Conservation (phyloP, 1,140 invertebrate species). For the Drosophila pachea region DNA sequence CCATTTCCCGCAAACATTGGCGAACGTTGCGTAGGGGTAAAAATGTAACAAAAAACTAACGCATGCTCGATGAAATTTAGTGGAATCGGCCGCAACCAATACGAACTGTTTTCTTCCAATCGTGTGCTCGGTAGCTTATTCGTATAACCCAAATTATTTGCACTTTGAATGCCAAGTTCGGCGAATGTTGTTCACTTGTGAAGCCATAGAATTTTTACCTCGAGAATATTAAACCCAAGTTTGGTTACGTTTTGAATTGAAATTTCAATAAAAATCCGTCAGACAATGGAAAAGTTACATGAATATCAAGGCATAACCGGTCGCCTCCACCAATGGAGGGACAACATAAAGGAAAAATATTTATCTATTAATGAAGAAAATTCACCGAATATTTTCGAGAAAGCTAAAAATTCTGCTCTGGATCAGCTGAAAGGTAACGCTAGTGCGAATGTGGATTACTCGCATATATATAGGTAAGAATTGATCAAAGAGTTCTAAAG, state of each 20-base stretch:
- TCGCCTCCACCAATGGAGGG: slow-evolving; percentile 84
- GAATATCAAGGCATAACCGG: slow-evolving; percentile 88
- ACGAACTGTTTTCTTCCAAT: slow-evolving; percentile 32
- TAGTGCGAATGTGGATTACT: slow-evolving; percentile 82
- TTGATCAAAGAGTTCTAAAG: background rate
- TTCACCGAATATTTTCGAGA: slow-evolving; percentile 79
- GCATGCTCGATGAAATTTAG: slow-evolving; percentile 51
- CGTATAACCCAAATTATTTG: slow-evolving; percentile 23
- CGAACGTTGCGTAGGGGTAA: background rate
- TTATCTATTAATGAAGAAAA: slow-evolving; percentile 81
- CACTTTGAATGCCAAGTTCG: slow-evolving; percentile 33
- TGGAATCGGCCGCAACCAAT: slow-evolving; percentile 29
- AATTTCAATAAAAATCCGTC: slow-evolving; percentile 2
- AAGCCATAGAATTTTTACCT: slow-evolving; percentile 38
- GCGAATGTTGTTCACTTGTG: slow-evolving; percentile 17
- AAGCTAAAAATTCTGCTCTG: slow-evolving; percentile 55
- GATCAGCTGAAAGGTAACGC: slow-evolving; percentile 69
- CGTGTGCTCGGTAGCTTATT: background rate
- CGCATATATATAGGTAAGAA: slow-evolving; percentile 87
- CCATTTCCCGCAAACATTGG: background rate
- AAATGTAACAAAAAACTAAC: slow-evolving; percentile 22
- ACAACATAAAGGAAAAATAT: slow-evolving; percentile 83
- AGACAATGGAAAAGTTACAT: slow-evolving; percentile 85
- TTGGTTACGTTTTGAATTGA: background rate
- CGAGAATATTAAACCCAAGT: slow-evolving; percentile 8